Percentiles rank a stretch among this genome's conserved stretches.
Conservation (phyloP, 2,888 invertebrate genomes). For the Brenthis ino region DNA sequence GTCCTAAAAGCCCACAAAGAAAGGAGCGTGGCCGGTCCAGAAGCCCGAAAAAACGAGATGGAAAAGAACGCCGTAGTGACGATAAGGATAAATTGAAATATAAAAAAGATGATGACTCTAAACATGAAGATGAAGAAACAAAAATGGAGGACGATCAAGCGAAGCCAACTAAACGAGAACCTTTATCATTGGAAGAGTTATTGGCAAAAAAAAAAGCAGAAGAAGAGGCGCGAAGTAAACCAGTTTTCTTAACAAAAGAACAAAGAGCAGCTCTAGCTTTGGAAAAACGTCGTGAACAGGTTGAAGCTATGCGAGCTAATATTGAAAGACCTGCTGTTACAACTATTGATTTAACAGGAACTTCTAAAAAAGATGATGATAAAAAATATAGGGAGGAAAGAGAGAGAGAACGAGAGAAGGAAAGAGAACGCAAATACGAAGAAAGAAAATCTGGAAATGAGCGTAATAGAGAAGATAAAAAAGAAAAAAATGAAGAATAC, state of each 20-base stretch:
- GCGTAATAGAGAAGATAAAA: conserved; percentile 71
- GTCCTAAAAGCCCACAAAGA: conserved; percentile 53
- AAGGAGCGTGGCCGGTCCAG: conserved; percentile 64
- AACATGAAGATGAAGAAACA: conserved; percentile 64
- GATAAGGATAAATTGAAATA: conserved; percentile 71
- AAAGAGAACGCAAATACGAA: conserved; percentile 72
- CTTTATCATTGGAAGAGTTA: conserved; percentile 97
- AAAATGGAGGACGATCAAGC: conserved; percentile 69
- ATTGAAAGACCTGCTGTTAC: conserved; percentile 76
- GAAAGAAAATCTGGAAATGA: conserved; percentile 78
- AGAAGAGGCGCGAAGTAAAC: conserved; percentile 96
- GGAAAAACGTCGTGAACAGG: conserved; percentile 93
- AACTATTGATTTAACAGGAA: conserved; percentile 77
- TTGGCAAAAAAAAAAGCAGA: conserved; percentile 97
- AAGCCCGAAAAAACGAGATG: conserved; percentile 69
- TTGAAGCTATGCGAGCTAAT: conserved; percentile 89
- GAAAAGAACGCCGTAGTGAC: conserved; percentile 64
- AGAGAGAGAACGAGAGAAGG: conserved; percentile 84
- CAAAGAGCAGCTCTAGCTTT: conserved; percentile 95
- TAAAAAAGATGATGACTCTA: conserved; percentile 61
- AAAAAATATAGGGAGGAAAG: conserved; percentile 65
- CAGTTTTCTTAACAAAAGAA: conserved; percentile 98
- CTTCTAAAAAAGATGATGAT: conserved; percentile 75
- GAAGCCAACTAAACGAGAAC: conserved; percentile 84
- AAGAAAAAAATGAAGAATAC: conserved; percentile 78